Evolutionary conservation across 2,113 vertebrate genomes (phyloP).

Genomic region (Syrrhaptes paradoxus): DNA sequence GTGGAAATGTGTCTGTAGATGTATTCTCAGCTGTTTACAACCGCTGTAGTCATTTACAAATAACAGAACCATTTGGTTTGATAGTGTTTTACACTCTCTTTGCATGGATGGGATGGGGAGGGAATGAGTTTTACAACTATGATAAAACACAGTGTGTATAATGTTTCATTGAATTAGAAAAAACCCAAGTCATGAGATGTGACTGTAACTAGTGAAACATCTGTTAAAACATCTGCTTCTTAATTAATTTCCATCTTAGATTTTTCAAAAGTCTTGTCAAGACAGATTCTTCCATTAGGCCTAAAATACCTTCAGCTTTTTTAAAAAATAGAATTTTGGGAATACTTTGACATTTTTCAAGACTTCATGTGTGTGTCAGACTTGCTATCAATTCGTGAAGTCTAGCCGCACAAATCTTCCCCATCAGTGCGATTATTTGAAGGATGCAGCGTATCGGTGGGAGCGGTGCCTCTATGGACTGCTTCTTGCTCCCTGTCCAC

Average conservation of each 20-base stretch:
- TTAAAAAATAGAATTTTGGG: neutral
- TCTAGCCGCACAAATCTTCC: neutral
- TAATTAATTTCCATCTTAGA: conserved; percentile 45
- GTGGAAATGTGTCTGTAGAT: neutral
- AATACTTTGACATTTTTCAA: neutral
- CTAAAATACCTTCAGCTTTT: neutral
- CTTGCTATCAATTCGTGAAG: neutral
- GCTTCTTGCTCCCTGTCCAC: neutral
- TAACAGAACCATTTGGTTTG: neutral
- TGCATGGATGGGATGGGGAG: neutral
- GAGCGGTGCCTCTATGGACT: neutral
- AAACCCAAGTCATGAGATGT: neutral
- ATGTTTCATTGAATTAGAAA: neutral
- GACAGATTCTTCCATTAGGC: neutral
- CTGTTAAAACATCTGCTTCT: conserved; percentile 63
- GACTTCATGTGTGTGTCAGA: neutral
- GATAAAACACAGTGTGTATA: neutral
- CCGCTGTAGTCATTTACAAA: neutral
- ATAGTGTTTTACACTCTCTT: neutral
- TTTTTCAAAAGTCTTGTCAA: neutral
- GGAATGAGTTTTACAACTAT: neutral
- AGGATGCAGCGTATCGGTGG: neutral
- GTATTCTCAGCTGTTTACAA: neutral
- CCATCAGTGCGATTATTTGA: neutral
- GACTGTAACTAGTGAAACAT: conserved; percentile 38